Base-by-base conservation (phyloP, 2,113 vertebrate genomes). In the Elephas maximus region DNA sequence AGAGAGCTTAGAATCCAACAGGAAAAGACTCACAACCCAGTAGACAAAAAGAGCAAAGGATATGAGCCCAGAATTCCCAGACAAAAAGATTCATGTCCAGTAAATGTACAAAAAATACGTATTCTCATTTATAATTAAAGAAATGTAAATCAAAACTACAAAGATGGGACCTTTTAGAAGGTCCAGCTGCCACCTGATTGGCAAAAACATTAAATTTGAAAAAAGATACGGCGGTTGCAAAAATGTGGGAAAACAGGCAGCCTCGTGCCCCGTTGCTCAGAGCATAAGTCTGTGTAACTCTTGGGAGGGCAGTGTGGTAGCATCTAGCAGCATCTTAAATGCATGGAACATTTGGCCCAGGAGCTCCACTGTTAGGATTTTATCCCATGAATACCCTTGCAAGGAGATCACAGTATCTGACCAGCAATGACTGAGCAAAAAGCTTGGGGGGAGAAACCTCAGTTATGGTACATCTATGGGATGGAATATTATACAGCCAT, bases 171-270 rank as follows among this genome's bases (percentile, higher is more conserved):
- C 76, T 33, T 94, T 44, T n/a, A 24, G 84, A 81, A 71, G 63
- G 48, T 51, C 74, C 63, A 79, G 37, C 45, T 77, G 37, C 62
- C 93, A 28, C 62, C 26, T 18, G 73, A 79, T 18, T 76, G 45
- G 62, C 62, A 45, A 89, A 91, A 67, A 74, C 78, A 73, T 77
- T 78, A 37, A 69, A 78, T 77, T 87, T 87, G 23, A 45, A 73
- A 65, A 87, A 71, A 23, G 26, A 20, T 8, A 21, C 37, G 33
- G 24, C 3, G 26, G 0, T 15, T 15, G 33, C 21, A 1, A 65
- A 85, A 20, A 8, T 80, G 2, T 37, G 3, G 4, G 18, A 17
- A 84, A 77, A 62, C 37, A 1, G 12, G 30, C 18, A 18, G 28
- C 3, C 24, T 57, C 17, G 0, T 20, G n/a, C 2, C 1, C 10